Evolutionary conservation across 1,140 invertebrate genomes (phyloP).

Genomic region (Drosophila arawakana): DNA sequence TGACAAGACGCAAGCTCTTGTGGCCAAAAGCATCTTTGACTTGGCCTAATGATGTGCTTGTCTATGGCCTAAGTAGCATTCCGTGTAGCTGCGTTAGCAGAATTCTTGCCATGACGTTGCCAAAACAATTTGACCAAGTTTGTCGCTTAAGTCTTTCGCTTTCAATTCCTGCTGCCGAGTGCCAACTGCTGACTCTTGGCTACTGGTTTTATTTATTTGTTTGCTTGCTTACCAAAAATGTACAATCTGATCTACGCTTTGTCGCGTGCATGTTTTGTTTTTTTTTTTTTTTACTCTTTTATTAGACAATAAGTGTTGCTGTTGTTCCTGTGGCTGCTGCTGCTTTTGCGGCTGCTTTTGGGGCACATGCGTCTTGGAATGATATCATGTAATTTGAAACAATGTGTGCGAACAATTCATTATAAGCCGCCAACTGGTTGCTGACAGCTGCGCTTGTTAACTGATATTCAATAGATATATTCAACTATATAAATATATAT

Average conservation of each 20-base stretch:
- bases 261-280: conserved; percentile 65
- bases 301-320: neutral
- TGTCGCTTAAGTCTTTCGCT: conserved; percentile 49
- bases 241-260: conserved; percentile 70
- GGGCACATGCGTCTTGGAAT: conserved; percentile 39
- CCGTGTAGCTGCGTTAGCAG: conserved; percentile 30
- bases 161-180: conserved; percentile 14
- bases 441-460: conserved; percentile 82
- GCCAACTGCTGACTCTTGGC: neutral
- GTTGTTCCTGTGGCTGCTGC: conserved; percentile 9
- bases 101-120: conserved; percentile 30
- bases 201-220: conserved; percentile 16
- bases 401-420: conserved; percentile 76
- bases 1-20: conserved; percentile 69
- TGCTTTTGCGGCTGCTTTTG: conserved; percentile 49
- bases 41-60: conserved; percentile 10
- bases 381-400: conserved; percentile 82
- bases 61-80: conserved; percentile 38
- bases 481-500: conserved; percentile 12
- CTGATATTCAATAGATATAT: conserved; percentile 75
- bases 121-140: conserved; percentile 48
- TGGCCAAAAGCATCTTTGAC: conserved; percentile 12
- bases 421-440: conserved; percentile 69
- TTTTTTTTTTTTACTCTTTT: neutral
- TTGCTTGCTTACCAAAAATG: conserved; percentile 13